Conservation (phyloP, 1,140 invertebrate genomes). For the Habropoda laboriosa region DNA sequence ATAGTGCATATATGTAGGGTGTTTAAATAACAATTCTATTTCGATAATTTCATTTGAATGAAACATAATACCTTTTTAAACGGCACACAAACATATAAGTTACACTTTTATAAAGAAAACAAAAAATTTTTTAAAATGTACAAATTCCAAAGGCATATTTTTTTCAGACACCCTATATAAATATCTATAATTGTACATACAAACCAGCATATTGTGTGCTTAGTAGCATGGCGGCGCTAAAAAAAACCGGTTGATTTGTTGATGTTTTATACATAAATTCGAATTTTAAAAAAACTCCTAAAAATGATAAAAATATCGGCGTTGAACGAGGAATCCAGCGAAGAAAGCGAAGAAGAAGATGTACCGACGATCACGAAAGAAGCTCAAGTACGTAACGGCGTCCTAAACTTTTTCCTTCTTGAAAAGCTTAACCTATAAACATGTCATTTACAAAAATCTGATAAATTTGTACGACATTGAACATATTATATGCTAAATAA, state of each 20-base stretch:
- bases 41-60: background rate
- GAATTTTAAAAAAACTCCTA: background rate
- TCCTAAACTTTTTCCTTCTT: background rate
- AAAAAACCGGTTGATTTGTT: conserved; percentile 58
- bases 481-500: background rate
- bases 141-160: background rate
- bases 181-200: background rate
- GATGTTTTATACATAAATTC: conserved; percentile 47
- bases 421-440: conserved; percentile 57
- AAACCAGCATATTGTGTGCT: background rate
- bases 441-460: background rate
- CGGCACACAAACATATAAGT: background rate
- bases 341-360: conserved; percentile 84
- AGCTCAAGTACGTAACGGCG: conserved; percentile 82
- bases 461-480: background rate
- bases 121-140: background rate
- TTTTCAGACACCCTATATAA: background rate
- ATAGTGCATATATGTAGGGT: conserved; percentile 8
- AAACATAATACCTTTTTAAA: background rate
- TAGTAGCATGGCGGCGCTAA: conserved; percentile 38
- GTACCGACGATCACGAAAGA: conserved; percentile 85
- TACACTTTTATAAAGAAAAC: too few species aligned
- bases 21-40: background rate
- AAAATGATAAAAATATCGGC: conserved; percentile 87
- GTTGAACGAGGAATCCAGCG: conserved; percentile 85